phyloP scores from a whole-genome alignment of 2,888 invertebrate genomes.

The Danaus chrysippus region DNA sequence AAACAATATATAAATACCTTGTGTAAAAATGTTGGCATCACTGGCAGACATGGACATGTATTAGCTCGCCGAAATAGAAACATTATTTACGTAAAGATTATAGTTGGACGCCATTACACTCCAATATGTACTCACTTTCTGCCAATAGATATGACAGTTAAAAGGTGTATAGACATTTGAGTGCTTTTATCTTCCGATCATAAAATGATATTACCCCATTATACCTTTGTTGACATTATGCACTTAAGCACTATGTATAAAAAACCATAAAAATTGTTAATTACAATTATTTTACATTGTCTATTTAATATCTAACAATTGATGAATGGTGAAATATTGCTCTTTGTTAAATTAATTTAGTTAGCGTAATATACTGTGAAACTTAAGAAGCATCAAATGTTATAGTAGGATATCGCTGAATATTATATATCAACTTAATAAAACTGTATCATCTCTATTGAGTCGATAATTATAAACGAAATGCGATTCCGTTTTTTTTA shows the following conservation, averaged over 20 bases:
- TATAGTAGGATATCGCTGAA: too few species aligned
- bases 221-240: constrained; percentile 39
- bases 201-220: constrained; percentile 54
- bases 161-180: constrained; percentile 17
- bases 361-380: too few species aligned
- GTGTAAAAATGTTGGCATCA: constrained; percentile 38
- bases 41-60: constrained; percentile 48
- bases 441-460: too few species aligned
- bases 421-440: too few species aligned
- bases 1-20: neutral
- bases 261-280: neutral
- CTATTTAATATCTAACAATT: too few species aligned
- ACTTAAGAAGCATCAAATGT: too few species aligned
- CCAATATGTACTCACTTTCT: constrained; percentile 23
- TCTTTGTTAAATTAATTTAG: too few species aligned
- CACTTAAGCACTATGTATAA: constrained; percentile 5
- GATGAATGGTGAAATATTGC: too few species aligned
- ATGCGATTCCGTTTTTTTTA: too few species aligned
- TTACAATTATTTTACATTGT: too few species aligned
- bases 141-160: constrained; percentile 12
- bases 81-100: constrained; percentile 41
- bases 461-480: too few species aligned
- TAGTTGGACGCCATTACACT: constrained; percentile 24
- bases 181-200: constrained; percentile 41
- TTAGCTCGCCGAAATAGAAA: constrained; percentile 58